Evolutionary conservation across 92 coral and sea anemone genomes (phyloP), one percentile per base, ranked within the genome.

Genomic region (Phenganax subtilis): DNA sequence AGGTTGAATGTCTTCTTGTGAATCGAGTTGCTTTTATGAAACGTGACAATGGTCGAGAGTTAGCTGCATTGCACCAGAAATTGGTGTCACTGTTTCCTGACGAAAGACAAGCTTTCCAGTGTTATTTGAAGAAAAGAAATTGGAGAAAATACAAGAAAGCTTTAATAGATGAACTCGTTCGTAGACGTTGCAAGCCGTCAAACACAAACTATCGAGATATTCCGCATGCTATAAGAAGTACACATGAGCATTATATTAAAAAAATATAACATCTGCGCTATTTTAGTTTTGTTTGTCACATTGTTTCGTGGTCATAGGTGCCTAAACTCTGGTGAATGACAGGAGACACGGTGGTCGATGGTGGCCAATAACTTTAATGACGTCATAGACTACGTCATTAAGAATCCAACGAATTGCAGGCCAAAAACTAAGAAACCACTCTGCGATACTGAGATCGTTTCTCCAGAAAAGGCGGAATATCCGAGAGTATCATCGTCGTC

Each of bases 131-230:
- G 61, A 94, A 89, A 68, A 78, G 87, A 76, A 88, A 86, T 77
- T 94, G 98, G 98, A 94, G 89, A 65, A 80, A 85, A 81, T 94
- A 91, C 91, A 94, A 89, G 80, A 94, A 91, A 85, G 85, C 63
- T 52, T 81, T 93, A 17, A 84, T 91, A 51, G 92, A 91, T 51
- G 98, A 91, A 29, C 87, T 94, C 44, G 71, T 94, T 12, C 75
- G 83, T 29, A 81, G 89, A 53, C 89, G 86, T 51, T 80, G 90
- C 44, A 90, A 90, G 54, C 89, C 94, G 15, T 86, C 87, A 7
- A 75, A 29, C 25, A 86, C 98, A 17, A 91, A 88, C 51, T 90
- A 81, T 73, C 81, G 86, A 11, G 98, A 94, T 72, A 93, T 94
- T 0, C 97, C 98, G 20, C 62, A 59, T 63, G 98, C 92, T 14